These are phyloP conservation scores for Coendou prehensilis DNA, from an alignment of 2,797 vertebrate species.

Conservation along the genomic window DNA sequence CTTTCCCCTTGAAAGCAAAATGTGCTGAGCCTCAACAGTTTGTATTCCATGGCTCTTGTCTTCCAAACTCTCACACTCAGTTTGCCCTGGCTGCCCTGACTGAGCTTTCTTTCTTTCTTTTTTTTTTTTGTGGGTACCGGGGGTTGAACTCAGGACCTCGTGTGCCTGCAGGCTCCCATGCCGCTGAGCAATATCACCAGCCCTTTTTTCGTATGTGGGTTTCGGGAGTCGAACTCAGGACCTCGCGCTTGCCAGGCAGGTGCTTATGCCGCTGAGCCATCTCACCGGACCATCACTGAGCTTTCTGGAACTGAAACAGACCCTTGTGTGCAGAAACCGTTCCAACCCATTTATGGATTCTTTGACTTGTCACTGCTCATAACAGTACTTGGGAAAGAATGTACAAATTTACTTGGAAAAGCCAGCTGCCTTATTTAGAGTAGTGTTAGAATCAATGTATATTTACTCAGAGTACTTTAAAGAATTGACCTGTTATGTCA, in stretches of 20 bases:
- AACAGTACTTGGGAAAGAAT: slow-evolving; percentile 6
- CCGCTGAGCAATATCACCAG: too few relatives aligned
- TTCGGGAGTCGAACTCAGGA: too few relatives aligned
- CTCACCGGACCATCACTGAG: too few relatives aligned
- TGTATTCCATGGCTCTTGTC: background rate
- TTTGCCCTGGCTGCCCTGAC: background rate
- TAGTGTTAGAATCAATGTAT: background rate
- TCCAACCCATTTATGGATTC: background rate
- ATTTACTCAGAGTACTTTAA: background rate
- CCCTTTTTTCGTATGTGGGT: too few relatives aligned
- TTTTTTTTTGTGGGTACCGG: too few relatives aligned
- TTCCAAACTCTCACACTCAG: background rate
- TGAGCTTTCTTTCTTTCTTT: background rate
- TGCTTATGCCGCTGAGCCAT: too few relatives aligned
- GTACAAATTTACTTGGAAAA: slow-evolving; percentile 2
- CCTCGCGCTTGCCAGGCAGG: too few relatives aligned
- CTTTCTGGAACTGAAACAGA: background rate
- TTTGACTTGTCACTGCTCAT: background rate
- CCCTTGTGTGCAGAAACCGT: background rate
- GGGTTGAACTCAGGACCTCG: too few relatives aligned
- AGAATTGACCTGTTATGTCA: background rate
- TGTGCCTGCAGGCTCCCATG: too few relatives aligned
- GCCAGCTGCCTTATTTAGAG: background rate
- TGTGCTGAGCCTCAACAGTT: slow-evolving; percentile 56
- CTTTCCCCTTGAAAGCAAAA: slow-evolving; percentile 19